Evolutionary conservation across 1,140 invertebrate genomes (phyloP).

Genomic region (Micrasema longulum): DNA sequence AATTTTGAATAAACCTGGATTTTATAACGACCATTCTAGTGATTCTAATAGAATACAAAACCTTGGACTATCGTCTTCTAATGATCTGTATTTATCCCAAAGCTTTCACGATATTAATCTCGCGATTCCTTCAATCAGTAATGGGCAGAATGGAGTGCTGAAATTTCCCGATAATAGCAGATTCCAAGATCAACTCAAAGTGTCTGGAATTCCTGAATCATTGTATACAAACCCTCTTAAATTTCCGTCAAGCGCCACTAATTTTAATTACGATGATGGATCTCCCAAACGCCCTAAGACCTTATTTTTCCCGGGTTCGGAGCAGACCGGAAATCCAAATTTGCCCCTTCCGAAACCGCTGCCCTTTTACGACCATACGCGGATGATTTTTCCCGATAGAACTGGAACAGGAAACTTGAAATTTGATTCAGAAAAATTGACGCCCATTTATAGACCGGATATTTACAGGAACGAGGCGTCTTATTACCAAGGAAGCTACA

Average conservation of each 20-base stretch:
- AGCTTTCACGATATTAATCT: constrained; percentile 39
- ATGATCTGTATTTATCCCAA: constrained; percentile 47
- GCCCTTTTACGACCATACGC: constrained; percentile 50
- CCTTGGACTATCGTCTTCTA: constrained; percentile 12
- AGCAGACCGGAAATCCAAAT: constrained; percentile 29
- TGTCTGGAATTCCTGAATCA: constrained; percentile 32
- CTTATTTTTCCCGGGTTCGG: constrained; percentile 40
- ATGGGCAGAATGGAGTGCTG: background rate
- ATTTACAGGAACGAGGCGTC: constrained; percentile 39
- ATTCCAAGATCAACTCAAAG: constrained; percentile 23
- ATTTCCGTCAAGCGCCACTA: constrained; percentile 39
- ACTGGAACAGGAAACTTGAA: constrained; percentile 62
- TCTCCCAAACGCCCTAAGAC: constrained; percentile 39
- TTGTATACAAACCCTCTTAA: constrained; percentile 31
- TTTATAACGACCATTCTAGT: constrained; percentile 25
- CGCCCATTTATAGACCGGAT: constrained; percentile 41
- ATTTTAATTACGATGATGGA: background rate
- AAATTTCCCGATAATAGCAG: constrained; percentile 47
- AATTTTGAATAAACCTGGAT: constrained; percentile 48
- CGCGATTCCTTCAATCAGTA: constrained; percentile 13
- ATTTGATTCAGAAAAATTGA: constrained; percentile 56
- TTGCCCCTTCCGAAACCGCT: constrained; percentile 44
- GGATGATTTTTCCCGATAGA: constrained; percentile 61
- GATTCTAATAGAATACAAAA: constrained; percentile 15
- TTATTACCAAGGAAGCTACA: background rate